A percentile compares a stretch with the other conserved stretches of the same genome.
These are phyloP conservation scores for Ascidia mentula DNA, from an alignment of 23 tunicate genomes.

Conservation along the genomic window DNA sequence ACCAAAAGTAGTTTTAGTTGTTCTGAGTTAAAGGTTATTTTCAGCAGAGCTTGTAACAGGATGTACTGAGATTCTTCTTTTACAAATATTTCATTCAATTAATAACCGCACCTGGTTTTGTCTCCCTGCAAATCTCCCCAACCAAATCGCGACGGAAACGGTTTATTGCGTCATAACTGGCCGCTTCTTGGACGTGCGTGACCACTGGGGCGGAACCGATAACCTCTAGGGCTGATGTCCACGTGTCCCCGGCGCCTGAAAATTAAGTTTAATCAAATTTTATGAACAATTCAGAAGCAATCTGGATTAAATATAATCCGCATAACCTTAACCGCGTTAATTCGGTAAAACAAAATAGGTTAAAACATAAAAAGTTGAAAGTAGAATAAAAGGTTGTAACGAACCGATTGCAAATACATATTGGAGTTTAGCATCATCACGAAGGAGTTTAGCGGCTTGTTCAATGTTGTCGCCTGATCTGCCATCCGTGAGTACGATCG, in stretches of 20 bases:
- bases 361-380: too few relatives aligned
- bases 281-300: neutral
- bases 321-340: neutral
- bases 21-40: too few relatives aligned
- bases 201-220: constrained; percentile 65
- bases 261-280: too few relatives aligned
- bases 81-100: too few relatives aligned
- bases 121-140: constrained; percentile 73
- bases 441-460: constrained; percentile 23
- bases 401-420: constrained; percentile 71
- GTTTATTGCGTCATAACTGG: constrained; percentile 82
- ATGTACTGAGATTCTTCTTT: neutral
- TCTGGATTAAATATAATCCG: neutral
- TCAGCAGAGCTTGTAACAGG: too few relatives aligned
- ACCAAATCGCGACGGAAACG: constrained; percentile 49
- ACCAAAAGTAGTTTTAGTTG: too few relatives aligned
- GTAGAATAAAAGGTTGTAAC: too few relatives aligned
- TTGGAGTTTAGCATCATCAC: constrained; percentile 43
- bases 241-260: constrained; percentile 49
- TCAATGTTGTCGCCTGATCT: constrained; percentile 54
- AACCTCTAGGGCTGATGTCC: constrained; percentile 33
- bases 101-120: constrained; percentile 73
- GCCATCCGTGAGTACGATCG: constrained; percentile 69
- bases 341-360: neutral
- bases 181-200: constrained; percentile 59